These are phyloP conservation scores for Garrulus glandarius DNA, from an alignment of 2,797 vertebrate genomes.

Conservation along the genomic window DNA sequence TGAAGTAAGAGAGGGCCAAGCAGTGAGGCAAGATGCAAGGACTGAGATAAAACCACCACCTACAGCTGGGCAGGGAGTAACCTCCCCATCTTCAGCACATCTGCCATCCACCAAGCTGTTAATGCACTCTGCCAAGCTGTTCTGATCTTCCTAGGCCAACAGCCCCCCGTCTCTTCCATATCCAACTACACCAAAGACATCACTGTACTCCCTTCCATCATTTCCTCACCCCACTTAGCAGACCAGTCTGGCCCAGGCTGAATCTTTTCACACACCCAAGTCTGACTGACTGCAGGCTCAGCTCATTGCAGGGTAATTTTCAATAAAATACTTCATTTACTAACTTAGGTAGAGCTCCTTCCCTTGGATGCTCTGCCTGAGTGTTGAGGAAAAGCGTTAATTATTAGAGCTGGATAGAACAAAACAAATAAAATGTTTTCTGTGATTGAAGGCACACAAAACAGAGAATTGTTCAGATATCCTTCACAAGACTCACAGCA, in stretches of 20 bases:
- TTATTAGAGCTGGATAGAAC: background rate
- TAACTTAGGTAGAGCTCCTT: background rate
- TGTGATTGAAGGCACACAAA: background rate
- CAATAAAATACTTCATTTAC: background rate
- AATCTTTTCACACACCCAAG: background rate
- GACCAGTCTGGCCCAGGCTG: background rate
- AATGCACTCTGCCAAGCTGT: background rate
- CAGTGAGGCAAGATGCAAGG: background rate
- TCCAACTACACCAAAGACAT: accelerated
- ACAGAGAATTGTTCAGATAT: background rate
- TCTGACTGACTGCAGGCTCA: background rate
- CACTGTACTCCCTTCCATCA: background rate
- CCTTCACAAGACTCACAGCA: background rate
- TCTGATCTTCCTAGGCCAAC: background rate
- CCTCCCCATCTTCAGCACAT: background rate
- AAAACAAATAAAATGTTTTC: background rate
- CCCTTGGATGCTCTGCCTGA: background rate
- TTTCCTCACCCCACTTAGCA: background rate
- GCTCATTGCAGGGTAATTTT: background rate
- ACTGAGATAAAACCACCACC: background rate
- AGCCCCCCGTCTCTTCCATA: background rate
- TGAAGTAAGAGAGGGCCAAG: background rate
- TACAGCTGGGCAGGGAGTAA: background rate
- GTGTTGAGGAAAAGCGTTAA: background rate
- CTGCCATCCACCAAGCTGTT: background rate